Base-by-base conservation (phyloP, 2,888 invertebrate species). In the Yponomeuta sedellus region DNA sequence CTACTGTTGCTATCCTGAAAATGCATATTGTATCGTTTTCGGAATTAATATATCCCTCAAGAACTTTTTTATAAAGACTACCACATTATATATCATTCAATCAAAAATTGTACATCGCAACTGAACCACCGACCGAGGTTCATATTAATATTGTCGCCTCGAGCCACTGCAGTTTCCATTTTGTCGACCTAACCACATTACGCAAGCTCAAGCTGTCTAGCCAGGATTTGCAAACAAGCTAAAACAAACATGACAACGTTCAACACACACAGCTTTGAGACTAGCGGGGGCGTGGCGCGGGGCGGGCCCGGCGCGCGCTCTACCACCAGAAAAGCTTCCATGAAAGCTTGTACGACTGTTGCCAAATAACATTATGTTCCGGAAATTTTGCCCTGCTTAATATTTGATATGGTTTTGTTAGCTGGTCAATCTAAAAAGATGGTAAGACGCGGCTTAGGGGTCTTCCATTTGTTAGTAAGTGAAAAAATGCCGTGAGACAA, bases 271-370 rank as follows among this genome's bases (percentile, higher is more conserved):
- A 25, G 20, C 20, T 34, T 12, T 25, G 34, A 61, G 61, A 34
- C 34, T 34, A 16, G 20, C 44, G 44, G 40, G 63, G 63, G 63
- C 63, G 63, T 63, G 63, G 40, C 63, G 61, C 59, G 44, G 63
- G 63, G 44, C 20, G 63, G 63, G 44, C 20, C 20, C 44, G 20
- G 22, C 40, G 16, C 19, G 39, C 34, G 0, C 39, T 62, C n/a
- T 11, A 39, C 16, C 11, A 1, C 3, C 25, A 25, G 61, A 20
- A 59, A 25, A 59, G 10, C 59, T 52, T 52, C 16, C 3, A 22
- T 11, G 5, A 59, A 59, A 59, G 12, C 59, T 59, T 6, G 16
- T 52, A 52, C 16, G 16, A 16, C 16, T 52, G 44, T 52, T 16
- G 16, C 16, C 44, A 52, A 52, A 52, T 52, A 52, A 16, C 2